Evolutionary conservation across 2,888 invertebrate genomes (phyloP).

Genomic region (Zeuzera pyrina): DNA sequence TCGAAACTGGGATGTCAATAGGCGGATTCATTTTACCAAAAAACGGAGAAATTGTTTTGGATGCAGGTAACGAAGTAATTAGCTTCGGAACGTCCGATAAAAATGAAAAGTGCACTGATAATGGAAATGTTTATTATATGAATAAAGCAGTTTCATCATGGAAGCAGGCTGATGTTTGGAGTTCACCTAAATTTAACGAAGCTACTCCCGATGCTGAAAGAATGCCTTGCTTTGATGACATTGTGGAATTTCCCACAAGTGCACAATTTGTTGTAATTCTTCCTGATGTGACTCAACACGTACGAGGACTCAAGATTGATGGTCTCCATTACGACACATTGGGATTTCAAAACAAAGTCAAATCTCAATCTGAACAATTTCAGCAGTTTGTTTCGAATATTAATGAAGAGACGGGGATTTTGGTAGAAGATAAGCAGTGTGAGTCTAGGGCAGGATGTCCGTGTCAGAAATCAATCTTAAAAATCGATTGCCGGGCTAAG

Average conservation of each 20-base stretch:
- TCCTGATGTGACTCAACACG: conserved; percentile 32
- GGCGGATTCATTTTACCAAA: conserved; percentile 46
- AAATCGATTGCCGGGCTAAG: conserved; percentile 42
- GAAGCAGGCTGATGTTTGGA: conserved; percentile 59
- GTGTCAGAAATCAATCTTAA: conserved; percentile 33
- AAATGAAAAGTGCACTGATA: conserved; percentile 33
- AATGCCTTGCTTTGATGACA: conserved; percentile 59
- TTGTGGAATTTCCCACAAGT: conserved; percentile 43
- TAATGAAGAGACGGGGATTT: conserved; percentile 22
- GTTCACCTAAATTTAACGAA: conserved; percentile 43
- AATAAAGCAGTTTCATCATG: conserved; percentile 41
- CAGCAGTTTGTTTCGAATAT: conserved; percentile 34
- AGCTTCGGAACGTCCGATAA: conserved; percentile 36
- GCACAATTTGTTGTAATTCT: conserved; percentile 34
- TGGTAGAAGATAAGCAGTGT: conserved; percentile 18
- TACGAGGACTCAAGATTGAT: conserved; percentile 29
- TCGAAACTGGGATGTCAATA: conserved; percentile 32
- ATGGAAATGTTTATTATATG: conserved; percentile 38
- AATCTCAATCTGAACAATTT: conserved; percentile 15
- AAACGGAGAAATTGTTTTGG: conserved; percentile 47
- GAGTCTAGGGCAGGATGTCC: conserved; percentile 41
- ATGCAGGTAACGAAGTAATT: conserved; percentile 34
- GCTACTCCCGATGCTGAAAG: conserved; percentile 66
- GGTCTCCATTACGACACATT: conserved; percentile 18
- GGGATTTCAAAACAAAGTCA: conserved; percentile 16